phyloP scores from a whole-genome alignment of 2,797 vertebrate species.

The Amphiprion clarkii region DNA sequence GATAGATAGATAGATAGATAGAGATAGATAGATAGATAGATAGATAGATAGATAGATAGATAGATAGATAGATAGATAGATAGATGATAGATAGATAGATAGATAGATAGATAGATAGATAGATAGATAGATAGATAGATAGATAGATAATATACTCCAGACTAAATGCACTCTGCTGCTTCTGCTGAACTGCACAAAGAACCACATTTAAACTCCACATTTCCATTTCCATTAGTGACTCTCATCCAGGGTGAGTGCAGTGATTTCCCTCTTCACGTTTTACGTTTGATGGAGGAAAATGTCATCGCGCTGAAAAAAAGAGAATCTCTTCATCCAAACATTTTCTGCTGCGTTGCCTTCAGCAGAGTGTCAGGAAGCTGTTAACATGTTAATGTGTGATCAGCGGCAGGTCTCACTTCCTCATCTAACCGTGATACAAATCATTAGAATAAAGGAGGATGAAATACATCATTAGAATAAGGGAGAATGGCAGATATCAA shows the following conservation, averaged over 20 bases:
- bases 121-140: background rate
- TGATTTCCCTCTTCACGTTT: conserved; percentile 56
- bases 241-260: conserved; percentile 57
- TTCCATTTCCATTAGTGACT: conserved; percentile 67
- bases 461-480: background rate
- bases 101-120: background rate
- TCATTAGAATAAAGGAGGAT: background rate
- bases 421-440: background rate
- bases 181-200: conserved; percentile 51
- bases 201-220: conserved; percentile 63
- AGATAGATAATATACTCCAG: conserved; percentile 25
- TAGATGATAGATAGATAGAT: no score
- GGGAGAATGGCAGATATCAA: no score
- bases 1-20: no score
- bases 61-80: no score
- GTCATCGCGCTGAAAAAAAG: conserved; percentile 13
- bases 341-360: conserved; percentile 17
- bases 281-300: conserved; percentile 49
- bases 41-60: no score
- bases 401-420: conserved; percentile 12
- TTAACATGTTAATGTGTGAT: conserved; percentile 52
- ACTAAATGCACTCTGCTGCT: conserved; percentile 43
- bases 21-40: no score
- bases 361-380: conserved; percentile 35
- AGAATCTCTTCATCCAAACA: conserved; percentile 23